Evolutionary conservation across 1,140 invertebrate genomes (phyloP).

Genomic region (Caenorhabditis tropicalis): DNA sequence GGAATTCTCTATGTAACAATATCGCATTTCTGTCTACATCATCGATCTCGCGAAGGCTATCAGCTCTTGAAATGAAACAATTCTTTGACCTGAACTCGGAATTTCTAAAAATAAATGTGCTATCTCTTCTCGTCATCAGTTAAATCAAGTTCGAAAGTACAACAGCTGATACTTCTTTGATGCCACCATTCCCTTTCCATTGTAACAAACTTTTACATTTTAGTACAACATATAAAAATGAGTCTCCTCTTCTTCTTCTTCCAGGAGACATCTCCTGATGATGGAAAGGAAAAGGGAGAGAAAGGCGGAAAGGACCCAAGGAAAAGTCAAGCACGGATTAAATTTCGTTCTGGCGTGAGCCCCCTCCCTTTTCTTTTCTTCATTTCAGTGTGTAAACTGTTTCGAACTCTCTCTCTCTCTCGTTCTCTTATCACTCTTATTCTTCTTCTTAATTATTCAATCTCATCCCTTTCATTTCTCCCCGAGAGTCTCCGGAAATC

Average conservation of each 20-base stretch:
- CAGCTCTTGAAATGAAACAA: neutral
- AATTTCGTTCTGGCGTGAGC: constrained; percentile 12
- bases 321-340: constrained; percentile 40
- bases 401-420: constrained; percentile 16
- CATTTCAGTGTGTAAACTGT: constrained; percentile 34
- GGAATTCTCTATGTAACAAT: neutral
- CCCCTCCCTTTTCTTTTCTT: neutral
- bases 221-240: constrained; percentile 7
- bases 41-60: constrained; percentile 19
- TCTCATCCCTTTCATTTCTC: neutral
- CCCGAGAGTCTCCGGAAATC: neutral
- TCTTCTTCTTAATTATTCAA: constrained; percentile 35
- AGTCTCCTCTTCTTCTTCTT: too few species aligned
- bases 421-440: too few species aligned
- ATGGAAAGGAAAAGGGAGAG: too few species aligned
- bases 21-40: neutral
- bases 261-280: too few species aligned
- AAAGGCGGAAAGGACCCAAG: neutral
- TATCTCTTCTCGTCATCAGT: neutral
- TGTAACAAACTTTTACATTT: constrained; percentile 36
- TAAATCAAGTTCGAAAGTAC: too few species aligned
- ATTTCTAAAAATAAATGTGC: neutral
- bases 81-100: neutral
- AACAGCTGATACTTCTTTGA: neutral
- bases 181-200: neutral